Evolutionary conservation across 1,140 invertebrate species (phyloP), one percentile per base, ranked within the genome.

Genomic region (Chrysopa pallens): DNA sequence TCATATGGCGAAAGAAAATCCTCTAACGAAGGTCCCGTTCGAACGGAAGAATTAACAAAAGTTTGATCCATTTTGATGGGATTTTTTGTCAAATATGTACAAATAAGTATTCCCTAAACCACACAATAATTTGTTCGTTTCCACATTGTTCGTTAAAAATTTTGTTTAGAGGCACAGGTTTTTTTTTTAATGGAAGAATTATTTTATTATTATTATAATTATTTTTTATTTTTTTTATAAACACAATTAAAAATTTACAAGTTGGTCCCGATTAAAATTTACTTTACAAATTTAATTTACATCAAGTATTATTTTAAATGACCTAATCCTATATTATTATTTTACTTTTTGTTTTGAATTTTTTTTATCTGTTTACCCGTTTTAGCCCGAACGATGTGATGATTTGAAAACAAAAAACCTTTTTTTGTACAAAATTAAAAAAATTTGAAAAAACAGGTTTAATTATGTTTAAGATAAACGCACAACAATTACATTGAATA

Each of bases 331-430:
- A 12, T 33, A 6, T 33, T 33, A 12, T 33, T 11, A 33, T 12
- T 4, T 4, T 33, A 11, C 8, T 33, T 33, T 33, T 33, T 33
- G 8, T 33, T 11, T 33, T 33, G n/a, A 33, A 11, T 41, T n/a
- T 31, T n/a, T 31, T 12, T 31, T 29, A 59, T 57, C 36, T 59
- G 54, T 54, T 57, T 55, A 59, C 56, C 57, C 57, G 56, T 57
- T 50, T 51, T 48, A 50, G 42, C 52, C 57, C 51, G 52, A 59
- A 54, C 31, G 31, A 33, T 33, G 31, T 33, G 31, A 11, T 12
- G n/a, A 33, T 33, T 33, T 4, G 31, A 11, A 2, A 12, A 12
- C 2, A 12, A 2, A 33, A 11, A 11, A 11, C 5, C 5, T 23
- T 23, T 23, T 23, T 23, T 23, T 23, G 17, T 23, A 23, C 17